Evolutionary conservation across 2,113 vertebrate genomes (phyloP).

Genomic region (Arenaria interpres): DNA sequence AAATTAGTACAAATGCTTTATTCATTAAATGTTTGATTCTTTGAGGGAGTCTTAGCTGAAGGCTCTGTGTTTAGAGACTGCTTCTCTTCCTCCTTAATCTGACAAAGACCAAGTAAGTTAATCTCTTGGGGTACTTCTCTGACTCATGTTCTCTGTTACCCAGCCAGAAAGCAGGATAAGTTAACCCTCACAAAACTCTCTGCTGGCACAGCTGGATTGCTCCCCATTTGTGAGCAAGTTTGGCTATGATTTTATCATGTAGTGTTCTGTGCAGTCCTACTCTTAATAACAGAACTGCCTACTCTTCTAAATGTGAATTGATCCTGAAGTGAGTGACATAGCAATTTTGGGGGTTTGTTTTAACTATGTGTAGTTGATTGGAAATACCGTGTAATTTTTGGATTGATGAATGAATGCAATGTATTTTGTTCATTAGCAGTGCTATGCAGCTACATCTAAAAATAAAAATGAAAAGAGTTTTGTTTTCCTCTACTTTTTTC

Average conservation of each 20-base stretch:
- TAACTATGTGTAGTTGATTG: not conserved
- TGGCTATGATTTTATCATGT: not conserved
- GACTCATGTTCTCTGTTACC: not conserved
- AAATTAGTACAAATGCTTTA: not conserved
- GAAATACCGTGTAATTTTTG: not conserved
- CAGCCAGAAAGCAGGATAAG: not conserved
- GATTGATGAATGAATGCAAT: not conserved
- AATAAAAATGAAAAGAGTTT: conserved; percentile 57
- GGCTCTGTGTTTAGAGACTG: not conserved
- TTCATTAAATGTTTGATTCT: not conserved
- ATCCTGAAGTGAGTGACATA: not conserved
- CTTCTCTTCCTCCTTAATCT: not conserved
- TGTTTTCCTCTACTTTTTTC: conserved; percentile 31
- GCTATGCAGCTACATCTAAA: conserved; percentile 22
- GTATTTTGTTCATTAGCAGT: conserved; percentile 1
- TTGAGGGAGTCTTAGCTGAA: not conserved
- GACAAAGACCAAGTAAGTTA: not conserved
- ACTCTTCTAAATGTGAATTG: not conserved
- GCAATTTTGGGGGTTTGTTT: not conserved
- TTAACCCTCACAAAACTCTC: not conserved
- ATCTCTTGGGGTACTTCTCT: not conserved
- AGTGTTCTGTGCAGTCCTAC: not conserved
- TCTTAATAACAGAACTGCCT: not conserved
- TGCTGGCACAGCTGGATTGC: not conserved
- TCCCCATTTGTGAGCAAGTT: not conserved